These are phyloP conservation scores for Heliconius ismenius DNA, from an alignment of 2,888 invertebrate genomes.

Conservation along the genomic window DNA sequence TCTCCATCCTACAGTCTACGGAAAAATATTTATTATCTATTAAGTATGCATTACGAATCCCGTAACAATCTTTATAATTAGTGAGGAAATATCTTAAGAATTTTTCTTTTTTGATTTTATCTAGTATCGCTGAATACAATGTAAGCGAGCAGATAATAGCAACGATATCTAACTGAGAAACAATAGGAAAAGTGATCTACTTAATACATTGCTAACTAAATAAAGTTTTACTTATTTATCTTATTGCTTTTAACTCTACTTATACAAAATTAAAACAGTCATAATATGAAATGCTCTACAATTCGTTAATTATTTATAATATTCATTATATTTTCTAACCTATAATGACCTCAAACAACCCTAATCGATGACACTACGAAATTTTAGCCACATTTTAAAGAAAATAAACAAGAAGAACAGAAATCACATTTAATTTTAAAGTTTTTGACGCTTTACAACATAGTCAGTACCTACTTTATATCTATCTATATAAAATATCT, in stretches of 20 bases:
- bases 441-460: no score
- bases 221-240: conserved; percentile 6
- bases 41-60: neutral
- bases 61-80: conserved; percentile 9
- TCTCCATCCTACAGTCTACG: neutral
- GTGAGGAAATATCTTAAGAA: conserved; percentile 26
- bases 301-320: neutral
- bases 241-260: neutral
- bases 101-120: conserved; percentile 37
- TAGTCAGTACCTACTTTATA: no score
- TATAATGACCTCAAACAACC: neutral
- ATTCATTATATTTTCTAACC: no score
- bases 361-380: neutral
- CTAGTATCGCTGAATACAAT: conserved; percentile 38
- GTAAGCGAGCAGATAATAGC: conserved; percentile 41
- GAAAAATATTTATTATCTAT: conserved; percentile 6
- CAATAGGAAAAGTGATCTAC: conserved; percentile 42
- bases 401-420: no score
- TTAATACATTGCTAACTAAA: conserved; percentile 29
- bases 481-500: neutral
- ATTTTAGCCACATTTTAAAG: neutral
- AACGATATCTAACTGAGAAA: conserved; percentile 41
- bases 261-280: neutral
- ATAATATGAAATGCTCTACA: neutral
- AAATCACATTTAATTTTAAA: no score